Evolutionary conservation across 2,797 vertebrate genomes (phyloP).

Genomic region (Fratercula arctica): DNA sequence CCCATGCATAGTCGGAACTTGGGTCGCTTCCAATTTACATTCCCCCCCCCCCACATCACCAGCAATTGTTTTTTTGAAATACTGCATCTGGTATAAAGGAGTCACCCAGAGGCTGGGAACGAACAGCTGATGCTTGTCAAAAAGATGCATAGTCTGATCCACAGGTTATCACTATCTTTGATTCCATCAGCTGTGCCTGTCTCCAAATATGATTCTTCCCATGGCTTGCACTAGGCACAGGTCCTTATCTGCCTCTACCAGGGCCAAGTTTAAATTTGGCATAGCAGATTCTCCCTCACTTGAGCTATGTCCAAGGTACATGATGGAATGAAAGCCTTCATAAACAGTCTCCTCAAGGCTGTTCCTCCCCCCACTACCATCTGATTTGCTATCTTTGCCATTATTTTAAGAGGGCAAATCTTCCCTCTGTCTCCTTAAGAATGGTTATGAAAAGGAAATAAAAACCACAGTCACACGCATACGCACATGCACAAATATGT

Average conservation of each 20-base stretch:
- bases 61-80: conserved; percentile 63
- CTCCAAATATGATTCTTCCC: conserved; percentile 56
- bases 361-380: conserved; percentile 43
- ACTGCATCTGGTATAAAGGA: conserved; percentile 60
- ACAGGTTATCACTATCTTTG: conserved; percentile 68
- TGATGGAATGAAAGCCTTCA: conserved; percentile 65
- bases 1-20: conserved; percentile 24
- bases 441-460: neutral
- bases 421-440: conserved; percentile 10
- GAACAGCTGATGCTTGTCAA: conserved; percentile 66
- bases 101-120: conserved; percentile 59
- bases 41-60: neutral
- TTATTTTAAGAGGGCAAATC: conserved; percentile 47
- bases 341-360: conserved; percentile 58
- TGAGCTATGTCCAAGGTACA: conserved; percentile 70
- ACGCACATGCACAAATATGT: neutral
- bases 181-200: conserved; percentile 62
- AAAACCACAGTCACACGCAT: neutral
- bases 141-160: conserved; percentile 56
- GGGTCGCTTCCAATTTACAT: conserved; percentile 21
- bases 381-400: conserved; percentile 55
- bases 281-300: conserved; percentile 61
- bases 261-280: conserved; percentile 71
- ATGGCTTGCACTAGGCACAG: conserved; percentile 56
- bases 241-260: conserved; percentile 66